These are phyloP conservation scores for Montipora capricornis DNA, from an alignment of 64 coral and sea anemone genomes.

Conservation along the genomic window DNA sequence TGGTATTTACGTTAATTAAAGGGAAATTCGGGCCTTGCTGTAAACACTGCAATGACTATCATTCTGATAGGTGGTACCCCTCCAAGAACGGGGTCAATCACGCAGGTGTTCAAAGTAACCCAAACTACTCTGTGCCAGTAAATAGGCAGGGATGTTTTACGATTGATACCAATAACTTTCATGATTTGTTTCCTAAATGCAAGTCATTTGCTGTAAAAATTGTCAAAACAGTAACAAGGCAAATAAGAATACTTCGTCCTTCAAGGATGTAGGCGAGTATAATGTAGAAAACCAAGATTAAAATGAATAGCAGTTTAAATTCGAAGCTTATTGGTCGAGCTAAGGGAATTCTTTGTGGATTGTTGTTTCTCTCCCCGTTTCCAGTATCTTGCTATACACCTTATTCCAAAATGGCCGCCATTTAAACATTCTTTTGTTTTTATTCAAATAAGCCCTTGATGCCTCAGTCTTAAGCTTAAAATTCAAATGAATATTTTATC, in stretches of 20 bases:
- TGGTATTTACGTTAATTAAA: too few relatives aligned
- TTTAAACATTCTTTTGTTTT: too few relatives aligned
- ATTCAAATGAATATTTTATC: too few relatives aligned
- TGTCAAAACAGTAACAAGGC: neutral
- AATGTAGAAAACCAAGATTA: neutral
- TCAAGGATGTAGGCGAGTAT: neutral
- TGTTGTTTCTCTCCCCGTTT: too few relatives aligned
- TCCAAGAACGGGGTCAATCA: neutral
- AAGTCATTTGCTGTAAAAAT: slow-evolving; percentile 15
- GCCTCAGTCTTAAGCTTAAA: too few relatives aligned
- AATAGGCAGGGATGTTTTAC: neutral
- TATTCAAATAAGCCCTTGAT: too few relatives aligned
- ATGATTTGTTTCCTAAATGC: neutral
- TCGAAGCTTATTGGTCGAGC: neutral
- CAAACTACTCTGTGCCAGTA: neutral
- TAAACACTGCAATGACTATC: too few relatives aligned
- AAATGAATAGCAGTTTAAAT: neutral
- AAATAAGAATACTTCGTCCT: neutral
- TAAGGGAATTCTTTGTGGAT: too few relatives aligned
- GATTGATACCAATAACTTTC: neutral
- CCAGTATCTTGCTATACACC: too few relatives aligned
- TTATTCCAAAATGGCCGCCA: too few relatives aligned
- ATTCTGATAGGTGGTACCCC: neutral
- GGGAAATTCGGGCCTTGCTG: too few relatives aligned
- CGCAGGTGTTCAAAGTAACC: neutral